Evolutionary conservation across 1,140 invertebrate genomes (phyloP).

Genomic region (Aporrectodea caliginosa): DNA sequence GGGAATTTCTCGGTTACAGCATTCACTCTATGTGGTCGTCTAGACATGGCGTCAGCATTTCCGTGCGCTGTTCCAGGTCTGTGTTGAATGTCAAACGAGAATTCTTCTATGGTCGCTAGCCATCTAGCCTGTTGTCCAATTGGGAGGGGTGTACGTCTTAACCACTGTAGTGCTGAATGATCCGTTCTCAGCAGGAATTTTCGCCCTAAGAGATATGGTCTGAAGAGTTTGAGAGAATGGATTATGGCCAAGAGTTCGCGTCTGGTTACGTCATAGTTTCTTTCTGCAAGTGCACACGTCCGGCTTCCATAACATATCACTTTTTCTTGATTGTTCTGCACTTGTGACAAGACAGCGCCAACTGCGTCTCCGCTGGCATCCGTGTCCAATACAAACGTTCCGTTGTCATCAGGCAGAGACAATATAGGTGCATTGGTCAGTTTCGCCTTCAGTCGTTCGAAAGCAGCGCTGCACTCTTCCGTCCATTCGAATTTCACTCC

Average conservation of each 20-base stretch:
- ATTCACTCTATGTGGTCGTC: too few species aligned
- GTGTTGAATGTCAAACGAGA: conserved; percentile 39
- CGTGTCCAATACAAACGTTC: conserved; percentile 38
- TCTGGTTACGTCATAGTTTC: conserved; percentile 30
- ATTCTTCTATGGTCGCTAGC: conserved; percentile 36
- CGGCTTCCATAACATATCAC: neutral
- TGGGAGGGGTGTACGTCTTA: conserved; percentile 34
- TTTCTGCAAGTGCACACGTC: neutral
- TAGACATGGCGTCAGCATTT: neutral
- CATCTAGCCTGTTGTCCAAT: conserved; percentile 40
- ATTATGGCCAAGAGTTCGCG: conserved; percentile 34
- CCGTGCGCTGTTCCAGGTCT: neutral
- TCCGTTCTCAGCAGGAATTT: conserved; percentile 26
- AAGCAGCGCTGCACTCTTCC: conserved; percentile 16
- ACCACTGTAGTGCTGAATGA: conserved; percentile 41
- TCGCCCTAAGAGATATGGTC: neutral
- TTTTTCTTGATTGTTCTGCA: neutral
- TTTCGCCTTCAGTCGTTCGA: conserved; percentile 28
- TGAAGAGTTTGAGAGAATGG: neutral
- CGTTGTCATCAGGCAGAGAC: conserved; percentile 18
- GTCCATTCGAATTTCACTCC: neutral
- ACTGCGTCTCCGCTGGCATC: conserved; percentile 45
- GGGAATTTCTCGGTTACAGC: too few species aligned
- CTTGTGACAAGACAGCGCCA: conserved; percentile 47
- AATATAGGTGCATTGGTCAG: conserved; percentile 29